A percentile compares a stretch with the other conserved stretches of the same genome.
Evolutionary conservation across 2,888 invertebrate genomes (phyloP).

Genomic region (Cynaeus angustus): DNA sequence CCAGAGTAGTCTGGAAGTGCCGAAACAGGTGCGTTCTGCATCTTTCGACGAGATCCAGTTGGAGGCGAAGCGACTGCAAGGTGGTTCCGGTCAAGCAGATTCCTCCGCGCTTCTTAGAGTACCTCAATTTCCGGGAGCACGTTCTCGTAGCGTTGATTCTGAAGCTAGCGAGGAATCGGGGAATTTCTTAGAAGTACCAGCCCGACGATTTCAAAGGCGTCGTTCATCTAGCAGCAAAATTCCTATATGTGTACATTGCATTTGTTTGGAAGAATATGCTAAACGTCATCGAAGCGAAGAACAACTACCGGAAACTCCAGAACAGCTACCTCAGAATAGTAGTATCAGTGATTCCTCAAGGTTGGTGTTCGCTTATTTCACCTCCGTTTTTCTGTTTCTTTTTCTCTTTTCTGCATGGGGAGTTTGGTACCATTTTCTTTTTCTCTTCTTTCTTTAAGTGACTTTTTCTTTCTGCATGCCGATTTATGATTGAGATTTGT

Average conservation of each 20-base stretch:
- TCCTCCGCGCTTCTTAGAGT: constrained; percentile 76
- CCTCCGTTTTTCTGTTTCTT: too few species aligned
- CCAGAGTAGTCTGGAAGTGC: constrained; percentile 92
- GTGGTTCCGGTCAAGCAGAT: constrained; percentile 60
- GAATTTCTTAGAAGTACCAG: constrained; percentile 71
- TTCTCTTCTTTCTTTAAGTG: too few species aligned
- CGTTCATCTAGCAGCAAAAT: constrained; percentile 79
- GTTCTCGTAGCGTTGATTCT: constrained; percentile 88
- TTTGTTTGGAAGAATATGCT: constrained; percentile 84
- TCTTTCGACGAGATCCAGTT: constrained; percentile 93
- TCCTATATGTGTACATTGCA: constrained; percentile 85
- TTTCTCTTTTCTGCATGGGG: too few species aligned
- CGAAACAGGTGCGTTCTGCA: constrained; percentile 91
- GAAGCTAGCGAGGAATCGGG: constrained; percentile 82
- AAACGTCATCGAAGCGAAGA: constrained; percentile 72
- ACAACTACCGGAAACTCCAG: constrained; percentile 68
- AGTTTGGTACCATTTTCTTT: too few species aligned
- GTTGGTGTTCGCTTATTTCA: too few species aligned
- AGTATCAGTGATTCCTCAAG: constrained; percentile 74
- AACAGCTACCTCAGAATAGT: constrained; percentile 63
- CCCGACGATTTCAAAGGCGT: constrained; percentile 78
- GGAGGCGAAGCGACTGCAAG: constrained; percentile 80
- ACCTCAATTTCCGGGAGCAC: constrained; percentile 79
- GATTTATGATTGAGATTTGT: neutral
- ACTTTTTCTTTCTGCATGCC: neutral